Percentiles rank a stretch among this genome's conserved stretches.
Conservation (phyloP, 1,140 invertebrate genomes). For the Pachypsylla venusta region DNA sequence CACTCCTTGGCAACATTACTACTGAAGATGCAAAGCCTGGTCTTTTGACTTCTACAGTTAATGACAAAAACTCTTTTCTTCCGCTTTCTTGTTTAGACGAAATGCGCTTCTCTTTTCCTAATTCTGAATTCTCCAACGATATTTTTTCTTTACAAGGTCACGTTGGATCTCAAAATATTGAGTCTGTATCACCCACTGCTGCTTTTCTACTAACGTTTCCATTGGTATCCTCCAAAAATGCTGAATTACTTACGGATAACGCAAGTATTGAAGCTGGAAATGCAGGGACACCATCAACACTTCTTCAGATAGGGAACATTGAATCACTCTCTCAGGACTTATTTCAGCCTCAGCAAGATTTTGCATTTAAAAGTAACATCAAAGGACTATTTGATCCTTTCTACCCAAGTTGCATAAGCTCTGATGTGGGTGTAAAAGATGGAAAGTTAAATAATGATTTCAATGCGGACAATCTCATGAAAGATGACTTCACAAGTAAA, state of each 20-base stretch:
- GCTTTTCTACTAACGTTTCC: conserved; percentile 61
- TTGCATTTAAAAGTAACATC: background rate
- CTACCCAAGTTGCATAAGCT: background rate
- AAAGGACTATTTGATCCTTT: conserved; percentile 8
- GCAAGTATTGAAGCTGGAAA: conserved; percentile 37
- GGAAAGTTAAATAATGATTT: background rate
- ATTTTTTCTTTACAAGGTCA: conserved; percentile 49
- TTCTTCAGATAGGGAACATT: conserved; percentile 44
- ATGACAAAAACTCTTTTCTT: too few relatives aligned
- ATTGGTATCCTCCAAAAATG: conserved; percentile 42
- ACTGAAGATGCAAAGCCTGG: too few relatives aligned
- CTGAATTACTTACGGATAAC: conserved; percentile 39
- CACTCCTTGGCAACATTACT: too few relatives aligned
- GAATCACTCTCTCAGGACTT: conserved; percentile 34
- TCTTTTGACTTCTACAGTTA: too few relatives aligned
- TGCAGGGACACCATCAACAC: conserved; percentile 39
- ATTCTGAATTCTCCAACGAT: conserved; percentile 53
- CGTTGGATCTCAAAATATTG: conserved; percentile 41
- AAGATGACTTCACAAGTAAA: background rate
- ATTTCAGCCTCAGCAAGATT: conserved; percentile 24
- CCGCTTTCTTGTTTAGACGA: too few relatives aligned
- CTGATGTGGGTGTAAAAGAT: too few relatives aligned
- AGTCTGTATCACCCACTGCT: conserved; percentile 57
- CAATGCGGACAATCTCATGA: background rate
- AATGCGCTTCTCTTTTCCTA: conserved; percentile 38